Evolutionary conservation across 2,888 invertebrate species (phyloP).

Genomic region (Polydrusus pterygomalis): DNA sequence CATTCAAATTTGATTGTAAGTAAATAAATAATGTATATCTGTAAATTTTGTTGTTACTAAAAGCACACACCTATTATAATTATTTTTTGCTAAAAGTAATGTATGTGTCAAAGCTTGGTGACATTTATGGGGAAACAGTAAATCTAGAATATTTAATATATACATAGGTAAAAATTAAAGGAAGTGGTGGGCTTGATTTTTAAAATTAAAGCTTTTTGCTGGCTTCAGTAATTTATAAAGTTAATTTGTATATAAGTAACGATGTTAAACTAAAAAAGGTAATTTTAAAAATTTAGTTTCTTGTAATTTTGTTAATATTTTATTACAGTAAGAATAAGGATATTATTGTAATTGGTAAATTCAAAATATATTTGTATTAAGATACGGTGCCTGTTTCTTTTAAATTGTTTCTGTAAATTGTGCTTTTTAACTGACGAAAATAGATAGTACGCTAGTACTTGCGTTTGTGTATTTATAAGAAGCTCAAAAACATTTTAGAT

Average conservation of each 20-base stretch:
- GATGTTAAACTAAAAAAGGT: constrained; percentile 9
- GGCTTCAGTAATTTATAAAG: constrained; percentile 8
- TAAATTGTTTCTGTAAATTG: no score
- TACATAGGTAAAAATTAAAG: neutral
- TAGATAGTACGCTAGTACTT: no score
- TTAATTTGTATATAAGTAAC: constrained; percentile 23
- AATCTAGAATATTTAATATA: neutral
- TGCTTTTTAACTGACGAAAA: no score
- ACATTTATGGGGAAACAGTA: no score
- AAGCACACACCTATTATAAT: no score
- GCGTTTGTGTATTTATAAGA: no score
- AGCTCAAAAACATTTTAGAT: no score
- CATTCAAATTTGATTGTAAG: no score
- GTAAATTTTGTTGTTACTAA: no score
- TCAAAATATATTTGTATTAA: constrained; percentile 32
- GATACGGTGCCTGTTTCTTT: neutral
- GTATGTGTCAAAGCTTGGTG: no score
- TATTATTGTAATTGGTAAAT: constrained; percentile 28
- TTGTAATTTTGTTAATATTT: constrained; percentile 29
- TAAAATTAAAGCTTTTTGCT: constrained; percentile 9
- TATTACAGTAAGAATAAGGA: constrained; percentile 17
- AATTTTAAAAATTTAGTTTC: constrained; percentile 8
- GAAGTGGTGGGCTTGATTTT: neutral
- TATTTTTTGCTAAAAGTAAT: no score
- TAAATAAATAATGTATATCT: no score